Evolutionary conservation across 1,140 invertebrate genomes (phyloP), one percentile per base, ranked within the genome.

Genomic region (Nautilus pompilius): DNA sequence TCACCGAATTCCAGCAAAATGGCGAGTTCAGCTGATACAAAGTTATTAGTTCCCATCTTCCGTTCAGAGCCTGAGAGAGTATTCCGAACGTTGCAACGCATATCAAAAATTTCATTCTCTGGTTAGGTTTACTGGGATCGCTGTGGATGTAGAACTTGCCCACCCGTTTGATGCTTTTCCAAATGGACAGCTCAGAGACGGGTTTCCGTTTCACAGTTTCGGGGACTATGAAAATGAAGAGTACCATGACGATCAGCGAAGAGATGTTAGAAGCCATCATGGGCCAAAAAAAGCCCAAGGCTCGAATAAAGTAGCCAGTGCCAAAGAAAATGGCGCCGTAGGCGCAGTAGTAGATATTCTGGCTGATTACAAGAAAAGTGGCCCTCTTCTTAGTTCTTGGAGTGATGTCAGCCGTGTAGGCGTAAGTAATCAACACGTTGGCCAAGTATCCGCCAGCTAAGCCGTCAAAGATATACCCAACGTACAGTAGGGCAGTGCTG

Each of bases 1-100:
- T 57, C 13, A 57, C 29, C 20, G 55, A 57, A 24, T 57, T 32
- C 55, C 55, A 57, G 55, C 55, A 57, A 22, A 57, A 57, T 22
- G 55, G 55, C 17, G n/a, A 6, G 6, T 29, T 33, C 5, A 57
- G 30, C 29, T 57, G 55, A 34, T 57, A 57, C 17, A 57, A 8
- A 4, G 55, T 57, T 33, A 33, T 33, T 32, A 57, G 22, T 17
- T 29, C 30, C 1, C 29, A 33, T 34, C 55, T 10, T 2, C 55
- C 55, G 13, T 33, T 15, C 24, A 32, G 13, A 10, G 17, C 15
- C n/a, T 33, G 20, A 4, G 34, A 29, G 29, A 29, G 17, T 33
- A 57, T 33, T 22, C 30, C 30, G 28, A 57, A 57, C 17, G 34
- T 32, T 4, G 6, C 55, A 10, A 57, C n/a, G 20, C 13, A 17